A percentile compares a stretch with the other conserved stretches of the same genome.
phyloP scores from a whole-genome alignment of 2,888 invertebrate genomes.

The Spatulosminthurus flaviceps region DNA sequence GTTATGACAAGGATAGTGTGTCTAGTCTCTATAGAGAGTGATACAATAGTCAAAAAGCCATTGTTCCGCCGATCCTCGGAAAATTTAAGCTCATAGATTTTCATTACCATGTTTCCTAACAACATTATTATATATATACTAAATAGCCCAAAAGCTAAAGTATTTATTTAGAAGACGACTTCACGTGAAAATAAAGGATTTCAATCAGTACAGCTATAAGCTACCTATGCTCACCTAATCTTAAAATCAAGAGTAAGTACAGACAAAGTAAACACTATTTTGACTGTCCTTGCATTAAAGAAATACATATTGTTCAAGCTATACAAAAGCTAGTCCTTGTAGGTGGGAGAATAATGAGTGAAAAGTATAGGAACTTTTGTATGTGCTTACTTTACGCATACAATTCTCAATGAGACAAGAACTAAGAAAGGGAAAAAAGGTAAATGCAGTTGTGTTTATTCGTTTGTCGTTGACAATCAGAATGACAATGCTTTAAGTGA shows the following conservation, averaged over 20 bases:
- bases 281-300: not conserved
- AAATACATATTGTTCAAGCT: not conserved
- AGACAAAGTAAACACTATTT: slow-evolving; percentile 3
- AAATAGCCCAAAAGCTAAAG: too few species aligned
- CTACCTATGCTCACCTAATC: not conserved
- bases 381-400: too few species aligned
- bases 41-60: too few species aligned
- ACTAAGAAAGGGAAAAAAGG: not conserved
- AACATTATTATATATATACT: too few species aligned
- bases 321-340: not conserved
- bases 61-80: too few species aligned
- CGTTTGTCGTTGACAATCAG: slow-evolving; percentile 26
- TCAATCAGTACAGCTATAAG: too few species aligned
- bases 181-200: too few species aligned
- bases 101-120: too few species aligned
- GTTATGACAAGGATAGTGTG: not conserved
- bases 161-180: too few species aligned
- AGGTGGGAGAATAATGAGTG: not conserved
- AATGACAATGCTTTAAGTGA: slow-evolving; percentile 28
- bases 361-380: not conserved
- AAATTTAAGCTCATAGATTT: too few species aligned
- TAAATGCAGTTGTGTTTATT: slow-evolving; percentile 17
- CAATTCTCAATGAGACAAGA: not conserved
- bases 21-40: too few species aligned
- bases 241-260: not conserved